Percentiles rank a stretch among this genome's conserved stretches.
phyloP scores from a whole-genome alignment of 2,797 vertebrate species.

The Cyclopterus lumpus region DNA sequence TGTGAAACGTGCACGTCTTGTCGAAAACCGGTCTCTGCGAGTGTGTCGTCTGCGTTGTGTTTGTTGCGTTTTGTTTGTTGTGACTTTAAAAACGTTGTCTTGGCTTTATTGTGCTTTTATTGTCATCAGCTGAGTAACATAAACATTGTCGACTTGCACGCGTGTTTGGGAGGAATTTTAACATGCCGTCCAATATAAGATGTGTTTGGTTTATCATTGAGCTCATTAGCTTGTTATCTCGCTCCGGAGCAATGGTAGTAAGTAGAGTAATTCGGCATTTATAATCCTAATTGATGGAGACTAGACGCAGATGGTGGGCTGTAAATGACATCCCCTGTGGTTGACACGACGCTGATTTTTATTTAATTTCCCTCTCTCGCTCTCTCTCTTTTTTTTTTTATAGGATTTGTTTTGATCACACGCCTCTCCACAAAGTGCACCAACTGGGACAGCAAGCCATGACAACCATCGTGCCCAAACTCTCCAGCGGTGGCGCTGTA shows the following conservation, averaged over 20 bases:
- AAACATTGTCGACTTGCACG: background rate
- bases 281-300: background rate
- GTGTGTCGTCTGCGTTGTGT: background rate
- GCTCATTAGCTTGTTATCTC: background rate
- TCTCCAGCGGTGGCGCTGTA: slow-evolving; percentile 85
- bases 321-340: background rate
- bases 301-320: no score
- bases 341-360: background rate
- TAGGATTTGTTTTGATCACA: slow-evolving; percentile 62
- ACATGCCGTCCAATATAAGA: background rate
- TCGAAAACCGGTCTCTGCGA: background rate
- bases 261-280: background rate
- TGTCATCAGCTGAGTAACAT: background rate
- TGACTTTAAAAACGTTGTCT: slow-evolving; percentile 34
- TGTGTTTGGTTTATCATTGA: background rate
- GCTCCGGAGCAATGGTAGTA: background rate
- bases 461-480: slow-evolving; percentile 86
- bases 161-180: background rate
- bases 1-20: background rate
- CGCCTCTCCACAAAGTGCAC: slow-evolving; percentile 43
- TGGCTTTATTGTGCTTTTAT: background rate
- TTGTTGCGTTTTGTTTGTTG: slow-evolving; percentile 48
- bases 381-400: no score
- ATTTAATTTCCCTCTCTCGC: background rate
- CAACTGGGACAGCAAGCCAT: slow-evolving; percentile 73